These are phyloP conservation scores for Brachyopa scutellaris DNA, from an alignment of 2,888 invertebrate genomes.

Conservation along the genomic window DNA sequence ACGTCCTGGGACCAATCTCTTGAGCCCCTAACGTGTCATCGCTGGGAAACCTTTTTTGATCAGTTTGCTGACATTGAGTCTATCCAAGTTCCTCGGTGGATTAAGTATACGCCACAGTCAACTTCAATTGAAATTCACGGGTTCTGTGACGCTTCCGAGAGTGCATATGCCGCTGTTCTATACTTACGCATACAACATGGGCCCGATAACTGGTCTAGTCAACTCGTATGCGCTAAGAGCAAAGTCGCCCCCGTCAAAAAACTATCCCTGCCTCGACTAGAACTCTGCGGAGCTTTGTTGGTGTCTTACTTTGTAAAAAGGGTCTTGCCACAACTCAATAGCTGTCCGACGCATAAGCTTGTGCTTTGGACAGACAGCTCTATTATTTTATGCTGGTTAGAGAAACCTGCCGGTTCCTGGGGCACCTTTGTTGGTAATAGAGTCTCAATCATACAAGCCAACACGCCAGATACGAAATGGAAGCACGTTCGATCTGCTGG, in stretches of 20 bases:
- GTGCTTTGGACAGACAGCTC: constrained; percentile 13
- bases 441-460: constrained; percentile 7
- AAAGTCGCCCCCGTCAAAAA: too few species aligned
- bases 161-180: too few species aligned
- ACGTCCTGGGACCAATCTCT: constrained; percentile 34
- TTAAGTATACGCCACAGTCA: too few species aligned
- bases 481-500: constrained; percentile 14
- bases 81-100: constrained; percentile 41
- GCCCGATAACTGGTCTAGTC: neutral
- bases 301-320: neutral
- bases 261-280: constrained; percentile 35
- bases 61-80: constrained; percentile 6
- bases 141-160: constrained; percentile 58
- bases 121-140: constrained; percentile 46
- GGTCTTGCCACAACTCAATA: neutral
- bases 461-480: neutral
- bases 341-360: neutral
- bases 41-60: constrained; percentile 29
- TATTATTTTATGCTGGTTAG: constrained; percentile 13
- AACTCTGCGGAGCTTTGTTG: constrained; percentile 30
- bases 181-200: constrained; percentile 21
- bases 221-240: constrained; percentile 39
- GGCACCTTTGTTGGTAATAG: constrained; percentile 17
- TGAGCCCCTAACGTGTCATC: neutral
- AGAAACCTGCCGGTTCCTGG: constrained; percentile 15